Evolutionary conservation across 2,888 invertebrate genomes (phyloP).

Genomic region (Drosophila trichaetosa): DNA sequence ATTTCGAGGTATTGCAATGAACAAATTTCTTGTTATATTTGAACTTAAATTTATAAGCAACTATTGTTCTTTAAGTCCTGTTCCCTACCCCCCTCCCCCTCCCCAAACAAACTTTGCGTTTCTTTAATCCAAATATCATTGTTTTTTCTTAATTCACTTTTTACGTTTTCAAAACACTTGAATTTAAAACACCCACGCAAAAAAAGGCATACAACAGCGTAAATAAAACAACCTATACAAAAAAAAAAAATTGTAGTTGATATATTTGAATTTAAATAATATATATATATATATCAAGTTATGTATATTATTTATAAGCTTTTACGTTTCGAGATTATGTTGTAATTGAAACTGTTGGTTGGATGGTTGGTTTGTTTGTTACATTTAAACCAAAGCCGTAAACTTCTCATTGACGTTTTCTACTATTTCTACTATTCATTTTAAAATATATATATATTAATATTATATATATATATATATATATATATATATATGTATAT

Average conservation of each 20-base stretch:
- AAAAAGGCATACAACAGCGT: slow-evolving; percentile 42
- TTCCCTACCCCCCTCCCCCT: background rate
- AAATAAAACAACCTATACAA: slow-evolving; percentile 41
- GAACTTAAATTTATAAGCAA: slow-evolving; percentile 79
- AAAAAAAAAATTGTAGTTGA: slow-evolving; percentile 56
- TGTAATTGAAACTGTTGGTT: slow-evolving; percentile 68
- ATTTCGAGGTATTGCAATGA: slow-evolving; percentile 85
- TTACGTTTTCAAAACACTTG: slow-evolving; percentile 49
- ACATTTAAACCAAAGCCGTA: slow-evolving; percentile 61
- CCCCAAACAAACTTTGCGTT: slow-evolving; percentile 37
- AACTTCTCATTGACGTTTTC: slow-evolving; percentile 52
- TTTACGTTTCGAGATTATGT: slow-evolving; percentile 59
- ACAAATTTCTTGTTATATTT: slow-evolving; percentile 79
- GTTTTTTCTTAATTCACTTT: slow-evolving; percentile 31
- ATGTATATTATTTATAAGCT: slow-evolving; percentile 57
- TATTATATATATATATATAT: background rate
- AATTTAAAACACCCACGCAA: slow-evolving; percentile 42
- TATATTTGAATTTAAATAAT: slow-evolving; percentile 56
- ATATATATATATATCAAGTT: slow-evolving; percentile 48
- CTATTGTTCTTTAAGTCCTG: slow-evolving; percentile 72
- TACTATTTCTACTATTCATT: slow-evolving; percentile 5
- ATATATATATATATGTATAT: background rate
- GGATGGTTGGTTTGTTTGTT: slow-evolving; percentile 74
- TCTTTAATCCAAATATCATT: slow-evolving; percentile 30
- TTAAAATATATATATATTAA: background rate